These are phyloP conservation scores for Phoebastria nigripes DNA, from an alignment of 2,797 vertebrate species.

Conservation along the genomic window DNA sequence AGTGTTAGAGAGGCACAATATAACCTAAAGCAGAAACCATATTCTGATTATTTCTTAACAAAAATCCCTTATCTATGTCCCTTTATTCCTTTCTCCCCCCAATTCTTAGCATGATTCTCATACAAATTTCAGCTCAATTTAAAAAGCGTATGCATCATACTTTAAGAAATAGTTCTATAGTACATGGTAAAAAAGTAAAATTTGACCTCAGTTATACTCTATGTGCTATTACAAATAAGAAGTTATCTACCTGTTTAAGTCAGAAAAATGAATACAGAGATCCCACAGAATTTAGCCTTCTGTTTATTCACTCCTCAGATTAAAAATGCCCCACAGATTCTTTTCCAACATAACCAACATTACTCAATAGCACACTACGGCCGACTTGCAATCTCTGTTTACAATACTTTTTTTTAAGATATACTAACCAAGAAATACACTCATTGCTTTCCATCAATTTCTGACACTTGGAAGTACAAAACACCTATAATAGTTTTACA, in stretches of 20 bases:
- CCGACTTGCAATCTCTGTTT: not conserved
- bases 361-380: fast-evolving
- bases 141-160: fast-evolving
- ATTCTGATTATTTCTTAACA: not conserved
- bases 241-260: not conserved
- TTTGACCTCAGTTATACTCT: not conserved
- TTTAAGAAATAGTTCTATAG: not conserved
- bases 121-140: not conserved
- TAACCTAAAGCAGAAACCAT: not conserved
- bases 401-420: not conserved
- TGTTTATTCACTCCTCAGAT: not conserved
- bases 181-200: not conserved
- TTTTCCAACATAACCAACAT: not conserved
- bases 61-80: not conserved
- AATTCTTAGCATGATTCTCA: not conserved
- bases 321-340: not conserved
- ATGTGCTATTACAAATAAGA: not conserved
- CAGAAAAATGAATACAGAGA: not conserved
- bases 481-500: not conserved
- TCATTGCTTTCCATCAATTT: not conserved
- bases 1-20: not conserved
- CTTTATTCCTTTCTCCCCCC: not conserved
- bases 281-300: not conserved
- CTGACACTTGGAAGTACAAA: not conserved
- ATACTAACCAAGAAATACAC: not conserved